Percentiles rank a stretch among this genome's conserved stretches.
These are phyloP conservation scores for Phyllostomus hastatus DNA, from an alignment of 2,113 vertebrate species.

Conservation along the genomic window DNA sequence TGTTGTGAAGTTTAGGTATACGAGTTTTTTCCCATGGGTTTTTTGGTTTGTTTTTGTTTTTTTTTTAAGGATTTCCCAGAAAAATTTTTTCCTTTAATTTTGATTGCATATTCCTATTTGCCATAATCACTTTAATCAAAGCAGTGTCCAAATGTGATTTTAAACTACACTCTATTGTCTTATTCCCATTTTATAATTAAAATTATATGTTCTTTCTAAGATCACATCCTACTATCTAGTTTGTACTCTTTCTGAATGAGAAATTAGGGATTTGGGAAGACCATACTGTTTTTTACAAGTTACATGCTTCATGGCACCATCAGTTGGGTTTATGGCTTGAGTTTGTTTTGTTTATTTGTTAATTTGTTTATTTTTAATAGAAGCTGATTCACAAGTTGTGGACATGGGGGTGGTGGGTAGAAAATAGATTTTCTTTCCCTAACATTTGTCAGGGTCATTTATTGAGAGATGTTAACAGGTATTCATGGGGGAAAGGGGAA, in stretches of 20 bases:
- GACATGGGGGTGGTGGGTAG: not conserved
- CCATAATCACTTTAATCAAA: not conserved
- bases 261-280: not conserved
- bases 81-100: slow-evolving; percentile 10
- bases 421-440: not conserved
- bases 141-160: slow-evolving; percentile 10
- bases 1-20: slow-evolving; percentile 1
- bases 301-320: not conserved
- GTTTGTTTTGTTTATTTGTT: not conserved
- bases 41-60: not conserved
- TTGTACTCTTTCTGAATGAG: not conserved
- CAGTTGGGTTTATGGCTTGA: not conserved
- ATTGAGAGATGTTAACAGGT: not conserved
- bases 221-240: not conserved
- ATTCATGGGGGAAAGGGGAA: not conserved
- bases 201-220: slow-evolving; percentile 35
- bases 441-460: not conserved
- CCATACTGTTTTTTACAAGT: not conserved
- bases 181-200: slow-evolving; percentile 23
- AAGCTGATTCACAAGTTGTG: not conserved
- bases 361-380: not conserved
- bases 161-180: slow-evolving; percentile 38
- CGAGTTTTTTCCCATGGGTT: not conserved
- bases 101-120: not conserved
- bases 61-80: slow-evolving; percentile 30